These are phyloP conservation scores for Phalloptychus januarius DNA, from an alignment of 2,797 vertebrate genomes.

Conservation along the genomic window DNA sequence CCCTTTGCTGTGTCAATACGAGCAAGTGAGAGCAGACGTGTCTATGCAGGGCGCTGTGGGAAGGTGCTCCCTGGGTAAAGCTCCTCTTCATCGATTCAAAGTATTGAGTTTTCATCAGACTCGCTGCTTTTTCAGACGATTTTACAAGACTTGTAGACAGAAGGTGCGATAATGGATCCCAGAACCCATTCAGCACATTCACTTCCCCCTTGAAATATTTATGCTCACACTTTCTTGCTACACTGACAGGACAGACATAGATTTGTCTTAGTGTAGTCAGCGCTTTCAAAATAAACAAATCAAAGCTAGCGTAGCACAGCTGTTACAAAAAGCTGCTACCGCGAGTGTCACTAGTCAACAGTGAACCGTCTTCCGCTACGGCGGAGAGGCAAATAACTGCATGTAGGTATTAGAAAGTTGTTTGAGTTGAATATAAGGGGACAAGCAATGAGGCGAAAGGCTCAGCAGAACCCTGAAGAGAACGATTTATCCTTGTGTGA, in stretches of 20 bases:
- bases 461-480: no score
- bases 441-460: no score
- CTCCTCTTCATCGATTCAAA: constrained; percentile 46
- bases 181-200: constrained; percentile 27
- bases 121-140: constrained; percentile 22
- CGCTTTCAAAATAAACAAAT: constrained; percentile 18
- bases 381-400: no score
- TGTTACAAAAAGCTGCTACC: neutral
- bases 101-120: constrained; percentile 38
- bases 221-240: constrained; percentile 50
- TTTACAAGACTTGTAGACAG: constrained; percentile 15
- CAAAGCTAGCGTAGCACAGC: neutral
- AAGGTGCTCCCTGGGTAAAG: constrained; percentile 19
- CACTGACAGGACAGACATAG: constrained; percentile 44
- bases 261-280: constrained; percentile 25
- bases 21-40: neutral
- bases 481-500: no score
- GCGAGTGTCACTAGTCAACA: neutral
- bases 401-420: no score
- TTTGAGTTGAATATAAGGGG: no score
- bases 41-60: neutral
- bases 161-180: constrained; percentile 34
- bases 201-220: constrained; percentile 64
- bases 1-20: constrained; percentile 36
- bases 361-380: neutral